Base-by-base conservation (phyloP, 2,888 invertebrate species). In the Stegana nigrithorax region DNA sequence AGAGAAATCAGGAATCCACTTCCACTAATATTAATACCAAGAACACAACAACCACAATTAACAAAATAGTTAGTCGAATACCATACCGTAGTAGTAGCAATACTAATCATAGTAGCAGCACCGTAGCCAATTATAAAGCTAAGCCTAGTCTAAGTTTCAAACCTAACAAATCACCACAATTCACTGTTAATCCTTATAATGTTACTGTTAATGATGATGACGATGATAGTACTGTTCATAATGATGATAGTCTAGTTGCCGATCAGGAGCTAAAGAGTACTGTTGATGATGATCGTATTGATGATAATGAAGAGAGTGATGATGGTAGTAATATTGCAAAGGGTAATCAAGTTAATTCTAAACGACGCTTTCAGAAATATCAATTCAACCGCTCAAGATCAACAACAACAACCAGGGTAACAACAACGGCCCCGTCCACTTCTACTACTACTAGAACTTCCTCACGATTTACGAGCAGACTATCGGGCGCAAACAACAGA, bases 361-460 rank as follows among this genome's bases (percentile, higher is more conserved):
- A 80, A 80, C 84, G 83, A 77, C 84, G 84, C 81, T 85, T 85
- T 85, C 84, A 85, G 84, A 84, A 81, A 79, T 79, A 76, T 78
- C 81, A 83, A 71, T 79, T 78, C 73, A 83, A 75, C 78, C 81
- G 82, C 72, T 76, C 80, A 71, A 71, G 78, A 71, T 65, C 69
- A 67, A 64, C 67, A 56, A 63, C 71, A 32, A 64, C 73, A 36
- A 58, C 72, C 42, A 62, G 67, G 32, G 36, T 65, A 62, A 42
- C 67, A 51, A 64, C 68, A 59, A 36, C 66, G 42, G 19, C 67
- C 44, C 42, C 66, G 42, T 19, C 67, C 44, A 23, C 70, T 39
- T 1, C 68, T 50, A 59, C 44, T 14, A 25, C 57, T 53, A 57
- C 64, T 59, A 62, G 66, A 68, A 59, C 59, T 14, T 17, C 60